phyloP scores from a whole-genome alignment of 2,113 vertebrate species.

The Piaya cayana region DNA sequence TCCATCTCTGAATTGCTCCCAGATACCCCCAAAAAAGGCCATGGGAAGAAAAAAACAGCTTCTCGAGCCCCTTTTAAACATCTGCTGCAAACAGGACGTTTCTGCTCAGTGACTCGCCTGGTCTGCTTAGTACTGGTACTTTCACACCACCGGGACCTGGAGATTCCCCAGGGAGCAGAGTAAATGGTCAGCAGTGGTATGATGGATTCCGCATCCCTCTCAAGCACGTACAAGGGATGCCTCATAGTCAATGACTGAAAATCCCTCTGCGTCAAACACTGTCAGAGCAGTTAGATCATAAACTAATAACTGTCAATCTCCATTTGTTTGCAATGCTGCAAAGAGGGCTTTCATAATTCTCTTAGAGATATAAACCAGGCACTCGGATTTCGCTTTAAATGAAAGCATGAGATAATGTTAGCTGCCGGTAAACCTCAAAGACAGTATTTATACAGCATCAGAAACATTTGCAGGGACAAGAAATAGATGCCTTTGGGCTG shows the following conservation, averaged over 20 bases:
- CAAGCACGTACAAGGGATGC: not conserved
- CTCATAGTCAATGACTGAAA: not conserved
- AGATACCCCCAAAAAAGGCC: not conserved
- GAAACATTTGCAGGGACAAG: not conserved
- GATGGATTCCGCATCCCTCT: not conserved
- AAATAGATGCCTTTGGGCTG: not conserved
- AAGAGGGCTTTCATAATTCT: not conserved
- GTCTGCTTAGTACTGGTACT: not conserved
- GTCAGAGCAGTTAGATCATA: constrained; percentile 31
- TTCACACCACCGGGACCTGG: not conserved
- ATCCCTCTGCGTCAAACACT: not conserved
- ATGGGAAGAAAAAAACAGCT: not conserved
- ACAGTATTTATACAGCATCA: not conserved
- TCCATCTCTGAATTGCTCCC: not conserved
- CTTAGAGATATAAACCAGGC: not conserved
- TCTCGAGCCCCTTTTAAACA: not conserved
- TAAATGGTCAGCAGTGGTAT: not conserved
- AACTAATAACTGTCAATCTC: constrained; percentile 45
- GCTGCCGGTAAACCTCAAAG: constrained; percentile 18
- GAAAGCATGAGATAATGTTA: not conserved
- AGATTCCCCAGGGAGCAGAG: not conserved
- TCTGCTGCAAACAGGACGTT: not conserved
- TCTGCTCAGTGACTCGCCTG: not conserved
- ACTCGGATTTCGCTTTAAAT: constrained; percentile 10
- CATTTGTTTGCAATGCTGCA: not conserved